phyloP scores from a whole-genome alignment of 2,888 invertebrate genomes.

The Gastrophysa polygoni region DNA sequence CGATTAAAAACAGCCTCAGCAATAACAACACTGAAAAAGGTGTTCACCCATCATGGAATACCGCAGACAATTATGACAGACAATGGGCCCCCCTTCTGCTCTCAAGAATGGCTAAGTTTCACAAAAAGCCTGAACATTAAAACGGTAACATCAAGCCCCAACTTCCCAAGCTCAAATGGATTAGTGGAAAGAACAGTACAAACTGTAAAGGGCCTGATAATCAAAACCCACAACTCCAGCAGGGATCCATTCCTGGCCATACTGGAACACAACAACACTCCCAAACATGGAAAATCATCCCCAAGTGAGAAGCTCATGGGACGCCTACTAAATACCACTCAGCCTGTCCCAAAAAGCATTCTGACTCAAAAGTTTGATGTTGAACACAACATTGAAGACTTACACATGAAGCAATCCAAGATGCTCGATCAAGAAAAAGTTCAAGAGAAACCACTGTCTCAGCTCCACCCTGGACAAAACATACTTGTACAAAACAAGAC shows the following conservation, averaged over 20 bases:
- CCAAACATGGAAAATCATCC: neutral
- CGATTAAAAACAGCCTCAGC: neutral
- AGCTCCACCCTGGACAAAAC: neutral
- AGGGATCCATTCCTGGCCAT: neutral
- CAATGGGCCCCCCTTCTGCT: neutral
- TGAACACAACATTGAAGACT: neutral
- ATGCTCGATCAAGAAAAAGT: neutral
- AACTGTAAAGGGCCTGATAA: neutral
- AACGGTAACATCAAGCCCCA: neutral
- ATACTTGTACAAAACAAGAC: neutral
- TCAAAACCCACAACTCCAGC: neutral
- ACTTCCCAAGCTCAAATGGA: neutral
- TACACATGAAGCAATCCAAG: neutral
- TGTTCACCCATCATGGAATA: neutral
- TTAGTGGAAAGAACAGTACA: neutral
- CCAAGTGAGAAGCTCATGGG: neutral
- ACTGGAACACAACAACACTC: neutral
- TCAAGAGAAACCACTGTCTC: neutral
- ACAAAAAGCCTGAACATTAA: neutral
- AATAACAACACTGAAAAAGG: neutral
- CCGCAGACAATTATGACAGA: neutral
- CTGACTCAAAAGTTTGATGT: neutral
- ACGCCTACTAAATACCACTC: neutral
- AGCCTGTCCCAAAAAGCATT: neutral
- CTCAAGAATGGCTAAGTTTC: neutral